A percentile compares a stretch with the other conserved stretches of the same genome.
Conservation (phyloP, 2,113 vertebrate species). For the Pitta sordida region DNA sequence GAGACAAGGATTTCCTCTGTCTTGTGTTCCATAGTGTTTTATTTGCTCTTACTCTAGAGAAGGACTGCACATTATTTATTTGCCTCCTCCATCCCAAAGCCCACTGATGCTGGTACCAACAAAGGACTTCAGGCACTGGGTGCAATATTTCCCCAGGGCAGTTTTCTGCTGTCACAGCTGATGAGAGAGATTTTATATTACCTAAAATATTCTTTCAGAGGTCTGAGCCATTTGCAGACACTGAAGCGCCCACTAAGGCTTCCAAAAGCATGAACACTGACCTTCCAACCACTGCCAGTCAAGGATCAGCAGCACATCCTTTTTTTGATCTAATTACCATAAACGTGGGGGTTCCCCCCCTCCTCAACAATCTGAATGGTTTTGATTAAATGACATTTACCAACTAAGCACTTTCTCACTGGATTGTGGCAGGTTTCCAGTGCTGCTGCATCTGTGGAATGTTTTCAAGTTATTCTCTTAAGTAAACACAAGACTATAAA, state of each 20-base stretch:
- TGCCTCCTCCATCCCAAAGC: not conserved
- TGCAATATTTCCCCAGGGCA: not conserved
- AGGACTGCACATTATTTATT: not conserved
- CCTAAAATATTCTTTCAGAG: not conserved
- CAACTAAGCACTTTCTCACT: constrained; percentile 25
- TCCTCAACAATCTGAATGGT: not conserved
- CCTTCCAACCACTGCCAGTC: not conserved
- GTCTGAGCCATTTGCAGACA: not conserved
- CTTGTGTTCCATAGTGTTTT: not conserved
- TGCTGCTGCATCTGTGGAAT: constrained; percentile 29
- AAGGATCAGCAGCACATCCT: not conserved
- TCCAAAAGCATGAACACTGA: not conserved
- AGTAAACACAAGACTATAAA: constrained; percentile 55
- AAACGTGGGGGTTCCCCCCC: not conserved
- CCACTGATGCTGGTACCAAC: not conserved
- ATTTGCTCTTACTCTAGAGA: not conserved
- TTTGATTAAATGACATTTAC: constrained; percentile 39
- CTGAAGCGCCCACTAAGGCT: not conserved
- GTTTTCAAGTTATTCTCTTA: constrained; percentile 52
- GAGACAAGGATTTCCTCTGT: not conserved
- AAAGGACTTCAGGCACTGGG: not conserved
- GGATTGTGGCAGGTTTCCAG: constrained; percentile 29
- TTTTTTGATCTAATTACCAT: not conserved
- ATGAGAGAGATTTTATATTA: not conserved
- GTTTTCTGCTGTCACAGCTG: not conserved